These are phyloP conservation scores for Trissonchulus sp. DNA, from an alignment of 2,888 invertebrate genomes.

Conservation along the genomic window DNA sequence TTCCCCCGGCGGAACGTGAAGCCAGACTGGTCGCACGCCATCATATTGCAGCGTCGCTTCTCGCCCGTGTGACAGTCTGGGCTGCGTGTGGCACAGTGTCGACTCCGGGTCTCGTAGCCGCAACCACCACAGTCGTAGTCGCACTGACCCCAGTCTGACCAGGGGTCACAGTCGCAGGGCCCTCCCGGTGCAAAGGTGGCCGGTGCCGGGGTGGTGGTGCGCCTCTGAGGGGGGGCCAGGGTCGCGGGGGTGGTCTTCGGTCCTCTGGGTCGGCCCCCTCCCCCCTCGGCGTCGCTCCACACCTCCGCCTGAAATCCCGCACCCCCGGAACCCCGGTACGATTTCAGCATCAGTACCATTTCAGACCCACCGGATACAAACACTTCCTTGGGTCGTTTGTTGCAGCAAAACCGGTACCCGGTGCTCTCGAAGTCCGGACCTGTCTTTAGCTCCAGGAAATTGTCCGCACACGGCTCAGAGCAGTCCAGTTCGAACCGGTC, in stretches of 20 bases:
- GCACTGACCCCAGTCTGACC: constrained; percentile 45
- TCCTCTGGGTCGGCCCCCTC: background rate
- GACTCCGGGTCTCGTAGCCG: constrained; percentile 40
- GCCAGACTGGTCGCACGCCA: constrained; percentile 38
- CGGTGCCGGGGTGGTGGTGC: constrained; percentile 13
- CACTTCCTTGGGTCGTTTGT: constrained; percentile 38
- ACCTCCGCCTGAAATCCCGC: background rate
- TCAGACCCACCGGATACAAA: constrained; percentile 44
- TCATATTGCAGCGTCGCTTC: constrained; percentile 47
- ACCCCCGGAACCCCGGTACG: constrained; percentile 32
- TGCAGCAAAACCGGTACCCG: constrained; percentile 49
- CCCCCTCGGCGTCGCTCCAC: background rate
- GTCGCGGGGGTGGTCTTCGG: background rate
- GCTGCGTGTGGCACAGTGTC: constrained; percentile 30
- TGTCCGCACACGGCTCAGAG: constrained; percentile 48
- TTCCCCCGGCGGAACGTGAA: background rate
- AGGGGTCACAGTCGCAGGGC: constrained; percentile 45
- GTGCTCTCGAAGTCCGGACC: constrained; percentile 41
- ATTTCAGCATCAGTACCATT: constrained; percentile 45
- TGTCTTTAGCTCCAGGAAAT: constrained; percentile 48
- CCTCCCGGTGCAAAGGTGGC: constrained; percentile 16
- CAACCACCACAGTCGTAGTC: constrained; percentile 49
- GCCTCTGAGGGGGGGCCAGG: background rate
- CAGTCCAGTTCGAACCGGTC: constrained; percentile 44
- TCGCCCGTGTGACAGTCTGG: constrained; percentile 37